Evolutionary conservation across 2,888 invertebrate genomes (phyloP).

Genomic region (Ormyrus rosae): DNA sequence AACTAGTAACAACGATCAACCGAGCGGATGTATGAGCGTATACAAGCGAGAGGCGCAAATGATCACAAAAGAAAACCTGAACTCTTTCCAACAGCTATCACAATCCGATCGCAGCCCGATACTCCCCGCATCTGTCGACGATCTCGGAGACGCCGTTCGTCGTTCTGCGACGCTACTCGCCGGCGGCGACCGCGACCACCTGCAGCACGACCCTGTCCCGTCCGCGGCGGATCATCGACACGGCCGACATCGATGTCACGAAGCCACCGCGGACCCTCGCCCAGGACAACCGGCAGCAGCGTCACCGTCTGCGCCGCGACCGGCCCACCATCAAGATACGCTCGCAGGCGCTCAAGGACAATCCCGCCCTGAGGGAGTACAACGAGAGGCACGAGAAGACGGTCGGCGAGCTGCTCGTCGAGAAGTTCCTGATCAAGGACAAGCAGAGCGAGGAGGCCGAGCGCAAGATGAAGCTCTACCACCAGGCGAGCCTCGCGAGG

Average conservation of each 20-base stretch:
- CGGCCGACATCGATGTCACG: slow-evolving; percentile 91
- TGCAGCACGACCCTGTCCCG: slow-evolving; percentile 70
- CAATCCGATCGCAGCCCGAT: slow-evolving; percentile 75
- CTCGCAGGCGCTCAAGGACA: slow-evolving; percentile 74
- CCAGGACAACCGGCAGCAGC: slow-evolving; percentile 62
- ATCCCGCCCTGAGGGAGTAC: slow-evolving; percentile 72
- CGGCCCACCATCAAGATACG: slow-evolving; percentile 73
- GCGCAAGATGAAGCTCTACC: slow-evolving; percentile 60
- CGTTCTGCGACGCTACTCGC: slow-evolving; percentile 67
- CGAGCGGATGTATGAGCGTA: no score
- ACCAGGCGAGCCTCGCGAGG: slow-evolving; percentile 62
- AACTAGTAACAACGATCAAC: no score
- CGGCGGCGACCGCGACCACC: slow-evolving; percentile 61
- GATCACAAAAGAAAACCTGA: not conserved
- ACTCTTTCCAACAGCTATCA: slow-evolving; percentile 48
- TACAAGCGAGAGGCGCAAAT: not conserved
- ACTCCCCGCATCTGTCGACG: slow-evolving; percentile 85
- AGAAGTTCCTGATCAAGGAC: slow-evolving; percentile 85
- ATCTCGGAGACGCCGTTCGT: slow-evolving; percentile 80
- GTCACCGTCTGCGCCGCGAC: slow-evolving; percentile 68
- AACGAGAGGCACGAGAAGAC: slow-evolving; percentile 80
- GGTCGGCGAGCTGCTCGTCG: slow-evolving; percentile 85
- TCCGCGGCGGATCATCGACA: slow-evolving; percentile 85
- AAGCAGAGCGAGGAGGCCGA: slow-evolving; percentile 71
- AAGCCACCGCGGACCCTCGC: slow-evolving; percentile 70